Percentiles rank a stretch among this genome's conserved stretches.
These are phyloP conservation scores for Fistularia commersonii DNA, from an alignment of 2,797 vertebrate genomes.

Conservation along the genomic window DNA sequence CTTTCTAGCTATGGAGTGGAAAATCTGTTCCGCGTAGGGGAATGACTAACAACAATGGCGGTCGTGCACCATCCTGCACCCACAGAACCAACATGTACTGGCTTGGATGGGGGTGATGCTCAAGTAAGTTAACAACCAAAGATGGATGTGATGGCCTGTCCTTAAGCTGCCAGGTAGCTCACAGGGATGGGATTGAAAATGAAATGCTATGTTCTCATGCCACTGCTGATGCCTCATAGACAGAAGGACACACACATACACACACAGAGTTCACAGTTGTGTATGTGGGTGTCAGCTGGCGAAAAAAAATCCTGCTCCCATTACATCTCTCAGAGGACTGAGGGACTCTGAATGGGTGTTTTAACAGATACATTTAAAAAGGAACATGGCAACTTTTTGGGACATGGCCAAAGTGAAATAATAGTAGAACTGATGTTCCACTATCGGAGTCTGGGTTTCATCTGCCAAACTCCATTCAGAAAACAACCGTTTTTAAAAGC, in stretches of 20 bases:
- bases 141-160: not conserved
- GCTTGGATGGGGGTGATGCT: not conserved
- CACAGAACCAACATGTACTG: not conserved
- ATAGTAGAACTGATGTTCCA: too few species aligned
- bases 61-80: not conserved
- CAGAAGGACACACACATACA: slow-evolving; percentile 4
- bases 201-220: slow-evolving; percentile 4
- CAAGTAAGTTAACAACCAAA: slow-evolving; percentile 15
- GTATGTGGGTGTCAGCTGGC: slow-evolving; percentile 30
- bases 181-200: too few species aligned
- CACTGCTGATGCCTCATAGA: slow-evolving; percentile 12
- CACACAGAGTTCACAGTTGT: slow-evolving; percentile 13
- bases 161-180: too few species aligned
- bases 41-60: slow-evolving; percentile 9
- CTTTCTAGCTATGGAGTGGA: slow-evolving; percentile 7
- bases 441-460: too few species aligned
- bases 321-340: slow-evolving; percentile 5
- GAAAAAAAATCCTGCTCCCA: not conserved
- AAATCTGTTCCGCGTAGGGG: slow-evolving; percentile 1
- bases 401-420: too few species aligned
- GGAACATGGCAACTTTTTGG: too few species aligned
- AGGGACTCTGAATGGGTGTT: not conserved
- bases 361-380: too few species aligned
- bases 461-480: too few species aligned
- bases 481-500: too few species aligned